Conservation (phyloP, 2,113 vertebrate genomes). For the Marmota flaviventris region DNA sequence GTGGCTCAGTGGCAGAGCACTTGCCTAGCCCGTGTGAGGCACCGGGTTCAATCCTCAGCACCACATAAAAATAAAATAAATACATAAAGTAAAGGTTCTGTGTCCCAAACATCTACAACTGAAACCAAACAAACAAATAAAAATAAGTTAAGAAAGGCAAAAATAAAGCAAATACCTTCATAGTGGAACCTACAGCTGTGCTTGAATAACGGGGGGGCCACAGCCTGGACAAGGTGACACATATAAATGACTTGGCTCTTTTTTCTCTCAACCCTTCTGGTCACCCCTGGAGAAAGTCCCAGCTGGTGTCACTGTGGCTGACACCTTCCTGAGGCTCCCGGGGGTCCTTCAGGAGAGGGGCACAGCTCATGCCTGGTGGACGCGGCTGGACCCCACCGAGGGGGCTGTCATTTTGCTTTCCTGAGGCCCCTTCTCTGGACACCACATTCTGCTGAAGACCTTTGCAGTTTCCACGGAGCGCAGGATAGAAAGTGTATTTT, state of each 20-base stretch:
- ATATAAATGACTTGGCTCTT: neutral
- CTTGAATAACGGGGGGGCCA: neutral
- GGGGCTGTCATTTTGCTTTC: neutral
- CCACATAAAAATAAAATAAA: too few species aligned
- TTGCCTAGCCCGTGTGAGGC: too few species aligned
- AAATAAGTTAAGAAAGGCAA: neutral
- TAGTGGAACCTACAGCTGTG: too few species aligned
- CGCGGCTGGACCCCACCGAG: neutral
- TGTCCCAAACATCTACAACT: too few species aligned
- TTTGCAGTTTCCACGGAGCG: neutral
- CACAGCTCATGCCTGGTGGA: fast-evolving
- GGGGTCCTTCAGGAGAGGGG: neutral
- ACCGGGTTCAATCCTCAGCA: too few species aligned
- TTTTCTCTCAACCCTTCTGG: neutral
- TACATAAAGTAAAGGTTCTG: too few species aligned
- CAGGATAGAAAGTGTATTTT: neutral
- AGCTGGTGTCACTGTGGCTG: fast-evolving
- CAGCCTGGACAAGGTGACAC: neutral
- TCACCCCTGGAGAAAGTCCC: neutral
- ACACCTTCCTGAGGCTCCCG: neutral
- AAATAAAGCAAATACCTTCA: neutral
- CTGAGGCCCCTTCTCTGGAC: neutral
- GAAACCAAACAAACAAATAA: too few species aligned
- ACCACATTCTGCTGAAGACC: neutral
- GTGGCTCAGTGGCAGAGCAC: too few species aligned